These are phyloP conservation scores for Apeira syringaria DNA, from an alignment of 2,888 invertebrate species.

Conservation along the genomic window DNA sequence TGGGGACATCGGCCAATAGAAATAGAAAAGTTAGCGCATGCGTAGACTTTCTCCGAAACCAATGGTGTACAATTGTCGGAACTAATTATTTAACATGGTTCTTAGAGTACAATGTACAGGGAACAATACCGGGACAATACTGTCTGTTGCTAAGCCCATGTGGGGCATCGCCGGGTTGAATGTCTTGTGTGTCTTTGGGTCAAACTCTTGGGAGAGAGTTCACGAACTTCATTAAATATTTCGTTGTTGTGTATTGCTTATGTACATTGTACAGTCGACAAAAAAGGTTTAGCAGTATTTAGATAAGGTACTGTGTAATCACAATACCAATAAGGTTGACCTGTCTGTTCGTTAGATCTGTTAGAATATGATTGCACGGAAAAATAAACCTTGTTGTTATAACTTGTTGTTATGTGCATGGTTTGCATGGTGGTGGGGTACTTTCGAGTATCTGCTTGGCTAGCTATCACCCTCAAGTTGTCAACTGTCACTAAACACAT, in stretches of 20 bases:
- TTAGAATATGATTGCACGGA: too few species aligned
- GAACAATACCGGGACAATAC: conserved; percentile 32
- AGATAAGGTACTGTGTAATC: too few species aligned
- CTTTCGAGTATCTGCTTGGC: too few species aligned
- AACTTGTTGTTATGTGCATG: too few species aligned
- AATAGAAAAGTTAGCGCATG: conserved; percentile 14
- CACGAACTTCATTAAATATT: conserved; percentile 10
- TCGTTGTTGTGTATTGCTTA: background rate
- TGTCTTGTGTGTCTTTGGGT: conserved; percentile 12
- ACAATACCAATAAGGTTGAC: too few species aligned
- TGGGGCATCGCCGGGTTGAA: conserved; percentile 14
- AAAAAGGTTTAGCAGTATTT: too few species aligned
- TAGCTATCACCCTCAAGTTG: too few species aligned
- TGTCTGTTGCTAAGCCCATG: conserved; percentile 21
- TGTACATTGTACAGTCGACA: too few species aligned
- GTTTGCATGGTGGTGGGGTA: too few species aligned
- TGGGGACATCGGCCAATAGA: conserved; percentile 32
- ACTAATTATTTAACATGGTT: conserved; percentile 64
- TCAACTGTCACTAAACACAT: too few species aligned
- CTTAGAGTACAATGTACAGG: conserved; percentile 43
- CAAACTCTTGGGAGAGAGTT: conserved; percentile 20
- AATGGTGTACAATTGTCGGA: conserved; percentile 58
- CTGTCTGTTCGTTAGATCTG: too few species aligned
- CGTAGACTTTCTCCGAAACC: conserved; percentile 67
- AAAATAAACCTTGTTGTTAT: too few species aligned